Conservation (phyloP, 2,888 invertebrate genomes). For the Ennomos fuscantarius region DNA sequence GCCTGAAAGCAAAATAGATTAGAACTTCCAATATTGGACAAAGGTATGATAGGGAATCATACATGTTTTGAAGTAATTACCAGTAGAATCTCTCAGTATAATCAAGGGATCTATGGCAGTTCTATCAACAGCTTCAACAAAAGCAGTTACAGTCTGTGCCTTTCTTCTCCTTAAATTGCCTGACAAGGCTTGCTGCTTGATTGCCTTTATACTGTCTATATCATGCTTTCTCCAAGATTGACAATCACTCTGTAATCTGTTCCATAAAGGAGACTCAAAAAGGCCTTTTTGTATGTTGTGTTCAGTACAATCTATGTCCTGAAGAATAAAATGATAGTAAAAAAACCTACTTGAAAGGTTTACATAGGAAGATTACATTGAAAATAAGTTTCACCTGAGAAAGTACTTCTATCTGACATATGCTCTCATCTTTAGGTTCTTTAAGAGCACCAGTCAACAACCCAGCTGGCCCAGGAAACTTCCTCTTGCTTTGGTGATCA, state of each 20-base stretch:
- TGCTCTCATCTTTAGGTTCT: slow-evolving; percentile 64
- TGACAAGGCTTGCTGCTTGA: slow-evolving; percentile 68
- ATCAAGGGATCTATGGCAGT: slow-evolving; percentile 74
- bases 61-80: slow-evolving; percentile 43
- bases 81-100: slow-evolving; percentile 69
- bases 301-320: slow-evolving; percentile 75
- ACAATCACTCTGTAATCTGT: slow-evolving; percentile 59
- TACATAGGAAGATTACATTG: too few relatives aligned
- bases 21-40: background rate
- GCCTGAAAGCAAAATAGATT: slow-evolving; percentile 55
- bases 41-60: too few relatives aligned
- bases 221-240: slow-evolving; percentile 55
- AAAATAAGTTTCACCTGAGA: slow-evolving; percentile 65
- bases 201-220: slow-evolving; percentile 65
- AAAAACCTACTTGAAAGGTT: too few relatives aligned
- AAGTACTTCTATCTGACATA: slow-evolving; percentile 70
- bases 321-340: slow-evolving; percentile 30
- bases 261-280: slow-evolving; percentile 74
- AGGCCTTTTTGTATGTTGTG: slow-evolving; percentile 59
- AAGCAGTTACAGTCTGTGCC: slow-evolving; percentile 69
- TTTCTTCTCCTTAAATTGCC: slow-evolving; percentile 67
- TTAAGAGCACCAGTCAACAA: slow-evolving; percentile 65
- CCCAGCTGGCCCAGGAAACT: slow-evolving; percentile 80
- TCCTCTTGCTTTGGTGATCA: slow-evolving; percentile 72
- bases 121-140: slow-evolving; percentile 75